Conservation (phyloP, 1,140 invertebrate species). For the Pachyrhynchus sulphureomaculatus region DNA sequence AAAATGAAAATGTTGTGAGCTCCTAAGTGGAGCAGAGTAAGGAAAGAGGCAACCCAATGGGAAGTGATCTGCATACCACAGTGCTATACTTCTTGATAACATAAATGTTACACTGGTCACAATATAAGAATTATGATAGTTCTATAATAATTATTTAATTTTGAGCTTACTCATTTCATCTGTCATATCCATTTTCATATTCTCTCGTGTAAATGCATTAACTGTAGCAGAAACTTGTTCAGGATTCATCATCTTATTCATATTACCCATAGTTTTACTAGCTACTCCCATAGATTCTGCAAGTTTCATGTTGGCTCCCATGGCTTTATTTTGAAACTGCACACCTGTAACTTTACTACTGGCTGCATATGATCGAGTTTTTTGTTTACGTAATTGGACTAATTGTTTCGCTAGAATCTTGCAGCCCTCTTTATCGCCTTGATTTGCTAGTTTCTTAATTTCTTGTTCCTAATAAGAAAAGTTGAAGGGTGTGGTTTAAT, state of each 20-base stretch:
- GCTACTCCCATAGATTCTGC: slow-evolving; percentile 84
- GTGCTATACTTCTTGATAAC: too few relatives aligned
- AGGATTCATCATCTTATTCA: slow-evolving; percentile 87
- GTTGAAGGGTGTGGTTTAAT: not conserved
- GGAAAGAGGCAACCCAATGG: too few relatives aligned
- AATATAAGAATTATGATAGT: too few relatives aligned
- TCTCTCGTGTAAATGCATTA: slow-evolving; percentile 79
- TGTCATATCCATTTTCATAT: slow-evolving; percentile 89
- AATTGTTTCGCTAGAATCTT: slow-evolving; percentile 86
- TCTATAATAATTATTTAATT: slow-evolving; percentile 1
- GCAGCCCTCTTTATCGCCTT: slow-evolving; percentile 82
- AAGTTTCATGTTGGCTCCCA: slow-evolving; percentile 85
- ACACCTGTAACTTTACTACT: slow-evolving; percentile 73
- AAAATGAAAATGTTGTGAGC: too few relatives aligned
- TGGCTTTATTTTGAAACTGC: slow-evolving; percentile 81
- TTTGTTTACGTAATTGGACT: slow-evolving; percentile 84
- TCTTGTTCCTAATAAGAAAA: slow-evolving; percentile 70
- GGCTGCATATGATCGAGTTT: slow-evolving; percentile 76
- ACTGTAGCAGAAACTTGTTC: slow-evolving; percentile 79
- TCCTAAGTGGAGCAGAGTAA: too few relatives aligned
- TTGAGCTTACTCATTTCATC: slow-evolving; percentile 85
- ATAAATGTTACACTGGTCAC: too few relatives aligned
- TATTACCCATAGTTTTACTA: slow-evolving; percentile 82
- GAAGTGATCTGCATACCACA: too few relatives aligned
- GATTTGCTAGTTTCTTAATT: slow-evolving; percentile 85